phyloP scores from a whole-genome alignment of 2,797 vertebrate species.

The Monodelphis domestica region DNA sequence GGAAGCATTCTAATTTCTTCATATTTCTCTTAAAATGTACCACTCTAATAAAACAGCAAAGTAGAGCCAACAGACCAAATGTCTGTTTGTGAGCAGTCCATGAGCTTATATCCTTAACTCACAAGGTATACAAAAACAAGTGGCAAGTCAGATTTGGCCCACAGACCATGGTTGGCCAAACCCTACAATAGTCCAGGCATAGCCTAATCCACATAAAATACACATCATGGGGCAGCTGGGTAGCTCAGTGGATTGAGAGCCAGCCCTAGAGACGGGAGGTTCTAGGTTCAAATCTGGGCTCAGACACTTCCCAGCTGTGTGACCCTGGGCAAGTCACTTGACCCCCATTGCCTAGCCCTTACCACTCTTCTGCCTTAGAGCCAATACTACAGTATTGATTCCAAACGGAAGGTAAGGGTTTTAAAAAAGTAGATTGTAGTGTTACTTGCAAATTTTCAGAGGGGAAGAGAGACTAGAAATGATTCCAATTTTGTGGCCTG shows the following conservation, averaged over 20 bases:
- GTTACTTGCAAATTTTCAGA: not conserved
- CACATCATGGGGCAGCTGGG: too few relatives aligned
- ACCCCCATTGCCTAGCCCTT: too few relatives aligned
- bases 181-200: not conserved
- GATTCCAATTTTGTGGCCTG: not conserved
- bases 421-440: not conserved
- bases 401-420: too few relatives aligned
- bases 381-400: too few relatives aligned
- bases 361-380: too few relatives aligned
- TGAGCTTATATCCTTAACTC: not conserved
- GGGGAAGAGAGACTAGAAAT: not conserved
- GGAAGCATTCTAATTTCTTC: not conserved
- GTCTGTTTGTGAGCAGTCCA: not conserved
- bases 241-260: too few relatives aligned
- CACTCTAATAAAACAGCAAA: not conserved
- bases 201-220: not conserved
- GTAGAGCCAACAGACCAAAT: not conserved
- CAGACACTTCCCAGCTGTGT: too few relatives aligned
- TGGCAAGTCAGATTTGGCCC: not conserved
- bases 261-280: too few relatives aligned
- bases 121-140: not conserved
- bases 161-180: not conserved
- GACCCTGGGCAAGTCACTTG: too few relatives aligned
- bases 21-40: not conserved
- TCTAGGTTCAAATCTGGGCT: too few relatives aligned